Evolutionary conservation across 2,797 vertebrate genomes (phyloP), one percentile per base, ranked within the genome.

Genomic region (Danio albolineatus): DNA sequence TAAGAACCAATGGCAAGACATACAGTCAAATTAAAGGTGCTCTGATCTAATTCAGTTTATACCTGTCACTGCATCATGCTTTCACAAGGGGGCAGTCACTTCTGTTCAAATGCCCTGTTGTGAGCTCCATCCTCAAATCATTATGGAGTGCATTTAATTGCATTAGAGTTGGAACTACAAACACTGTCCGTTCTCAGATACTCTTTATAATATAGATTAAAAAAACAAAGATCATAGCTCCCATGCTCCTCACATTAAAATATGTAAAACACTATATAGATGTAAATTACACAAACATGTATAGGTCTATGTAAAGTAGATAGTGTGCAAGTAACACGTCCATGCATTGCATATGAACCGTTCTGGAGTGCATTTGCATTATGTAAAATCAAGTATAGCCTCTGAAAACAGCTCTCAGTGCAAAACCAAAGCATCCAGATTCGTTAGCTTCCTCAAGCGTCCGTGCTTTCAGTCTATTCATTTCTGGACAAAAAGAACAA

Each of bases 61-160:
- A 38, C 28, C 12, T 79, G 64, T 57, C 28, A 56, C 61, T 73
- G 7, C 59, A 41, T 17, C 70, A 43, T 17, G 46, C 72, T 64
- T 70, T 83, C 94, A 92, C 92, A 90, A 94, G 94, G 90, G 93
- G 94, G 94, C 94, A 93, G 92, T 91, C 92, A 89, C 88, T 90
- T 89, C 92, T 92, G 88, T 89, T 88, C 82, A 85, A 93, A 91
- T 78, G 54, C 72, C 66, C 69, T 88, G 71, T 41, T 41, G 21
- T 17, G 59, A 39, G 48, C 8, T 44, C 6, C 10, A 7, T 21
- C 4, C 39, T 16, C 10, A 19, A 48, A 10, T 36, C 57, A 19
- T 59, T 21, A 48, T 19, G 43, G 16, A 6, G 38, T 72, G 44
- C 62, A 44, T 39, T 44, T 83, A 80, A 81, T 75, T 75, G 36